Percentiles rank a stretch among this genome's conserved stretches.
Evolutionary conservation across 1,140 invertebrate species (phyloP).

Genomic region (Anastrepha ludens): DNA sequence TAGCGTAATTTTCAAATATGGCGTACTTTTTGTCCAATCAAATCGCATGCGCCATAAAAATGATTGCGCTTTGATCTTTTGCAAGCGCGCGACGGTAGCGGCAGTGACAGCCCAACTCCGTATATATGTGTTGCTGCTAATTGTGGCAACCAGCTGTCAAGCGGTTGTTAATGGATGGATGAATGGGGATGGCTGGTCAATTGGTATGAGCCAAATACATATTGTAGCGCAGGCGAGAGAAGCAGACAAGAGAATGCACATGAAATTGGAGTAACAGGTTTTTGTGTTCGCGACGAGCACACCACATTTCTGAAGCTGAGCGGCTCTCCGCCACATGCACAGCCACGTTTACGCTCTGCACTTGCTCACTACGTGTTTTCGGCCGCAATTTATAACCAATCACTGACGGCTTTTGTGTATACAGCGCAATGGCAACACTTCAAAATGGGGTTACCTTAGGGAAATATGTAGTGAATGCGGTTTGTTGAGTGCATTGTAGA

Average conservation of each 20-base stretch:
- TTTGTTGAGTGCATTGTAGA: conserved; percentile 31
- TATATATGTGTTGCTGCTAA: conserved; percentile 10
- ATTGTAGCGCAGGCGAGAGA: neutral
- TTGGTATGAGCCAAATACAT: too few species aligned
- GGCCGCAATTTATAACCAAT: conserved; percentile 7
- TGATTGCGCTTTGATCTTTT: conserved; percentile 34
- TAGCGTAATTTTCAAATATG: conserved; percentile 73
- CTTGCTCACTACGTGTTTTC: neutral
- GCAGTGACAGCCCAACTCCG: neutral
- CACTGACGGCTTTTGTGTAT: neutral
- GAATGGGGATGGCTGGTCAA: neutral
- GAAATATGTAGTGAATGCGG: conserved; percentile 46
- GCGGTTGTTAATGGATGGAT: conserved; percentile 40
- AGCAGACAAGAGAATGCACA: neutral
- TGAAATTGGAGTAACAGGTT: conserved; percentile 22
- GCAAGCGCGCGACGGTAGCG: neutral
- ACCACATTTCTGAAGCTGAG: neutral
- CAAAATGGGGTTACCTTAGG: conserved; percentile 54
- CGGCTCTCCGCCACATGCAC: neutral
- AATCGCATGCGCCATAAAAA: conserved; percentile 68
- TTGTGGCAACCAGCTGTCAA: conserved; percentile 50
- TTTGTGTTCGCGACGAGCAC: neutral
- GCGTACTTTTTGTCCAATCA: conserved; percentile 73
- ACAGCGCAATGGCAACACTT: conserved; percentile 49
- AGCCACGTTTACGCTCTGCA: neutral